Conservation (phyloP, 2,113 vertebrate species). For the Anoplopoma fimbria region DNA sequence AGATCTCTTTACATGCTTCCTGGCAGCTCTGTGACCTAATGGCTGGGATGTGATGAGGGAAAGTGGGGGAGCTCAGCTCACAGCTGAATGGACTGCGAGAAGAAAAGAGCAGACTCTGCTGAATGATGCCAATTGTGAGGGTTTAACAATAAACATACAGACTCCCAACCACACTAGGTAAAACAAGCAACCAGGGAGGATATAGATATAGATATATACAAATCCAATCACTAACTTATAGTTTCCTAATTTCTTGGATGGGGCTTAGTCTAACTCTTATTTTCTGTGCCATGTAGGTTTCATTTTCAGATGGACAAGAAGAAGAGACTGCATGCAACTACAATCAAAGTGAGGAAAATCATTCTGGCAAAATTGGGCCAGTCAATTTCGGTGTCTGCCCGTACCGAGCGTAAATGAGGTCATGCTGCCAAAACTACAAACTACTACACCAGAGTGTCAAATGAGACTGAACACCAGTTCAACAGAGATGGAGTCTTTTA, state of each 20-base stretch:
- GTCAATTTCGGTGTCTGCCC: conserved; percentile 61
- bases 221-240: neutral
- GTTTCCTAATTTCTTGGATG: conserved; percentile 18
- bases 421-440: conserved; percentile 61
- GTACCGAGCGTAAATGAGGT: conserved; percentile 52
- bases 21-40: conserved; percentile 72
- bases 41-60: conserved; percentile 55
- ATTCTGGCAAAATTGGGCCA: conserved; percentile 65
- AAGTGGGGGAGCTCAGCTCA: conserved; percentile 44
- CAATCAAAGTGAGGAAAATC: conserved; percentile 60
- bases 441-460: conserved; percentile 41
- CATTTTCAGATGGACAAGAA: conserved; percentile 5
- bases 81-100: conserved; percentile 45
- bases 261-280: conserved; percentile 20
- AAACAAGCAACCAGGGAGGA: conserved; percentile 14
- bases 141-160: conserved; percentile 37
- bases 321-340: conserved; percentile 23
- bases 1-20: conserved; percentile 65
- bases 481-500: neutral
- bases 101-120: conserved; percentile 29
- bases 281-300: neutral
- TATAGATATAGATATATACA: conserved; percentile 12
- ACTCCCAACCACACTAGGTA: conserved; percentile 5
- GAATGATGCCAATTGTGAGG: conserved; percentile 26
- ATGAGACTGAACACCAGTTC: conserved; percentile 31